Percentiles rank a stretch among this genome's conserved stretches.
Evolutionary conservation across 2,113 vertebrate genomes (phyloP).

Genomic region (Phrynosoma platyrhinos): DNA sequence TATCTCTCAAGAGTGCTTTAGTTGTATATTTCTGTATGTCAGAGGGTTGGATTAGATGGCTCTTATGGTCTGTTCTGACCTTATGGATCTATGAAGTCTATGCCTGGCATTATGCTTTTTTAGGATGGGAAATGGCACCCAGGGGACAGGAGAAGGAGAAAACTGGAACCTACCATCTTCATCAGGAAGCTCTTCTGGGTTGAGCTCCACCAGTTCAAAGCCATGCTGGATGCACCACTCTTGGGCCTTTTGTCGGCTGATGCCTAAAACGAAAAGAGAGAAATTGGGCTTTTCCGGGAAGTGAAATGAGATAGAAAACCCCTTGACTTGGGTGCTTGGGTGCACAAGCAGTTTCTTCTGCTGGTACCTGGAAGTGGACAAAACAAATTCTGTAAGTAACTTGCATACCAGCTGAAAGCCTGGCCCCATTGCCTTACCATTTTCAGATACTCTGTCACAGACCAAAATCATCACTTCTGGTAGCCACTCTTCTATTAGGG

Average conservation of each 20-base stretch:
- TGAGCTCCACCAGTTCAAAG: conserved; percentile 96
- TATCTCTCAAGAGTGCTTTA: background rate
- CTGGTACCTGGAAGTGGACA: background rate
- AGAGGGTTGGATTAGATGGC: too few species aligned
- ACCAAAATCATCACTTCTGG: conserved; percentile 96
- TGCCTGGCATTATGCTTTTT: too few species aligned
- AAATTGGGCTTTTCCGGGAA: background rate
- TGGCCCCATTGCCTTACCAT: conserved; percentile 76
- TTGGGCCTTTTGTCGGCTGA: conserved; percentile 91
- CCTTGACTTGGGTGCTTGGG: background rate
- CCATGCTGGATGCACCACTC: conserved; percentile 96
- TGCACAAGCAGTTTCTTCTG: background rate
- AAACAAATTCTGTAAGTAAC: background rate
- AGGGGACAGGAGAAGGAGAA: background rate
- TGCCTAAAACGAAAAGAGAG: conserved; percentile 75
- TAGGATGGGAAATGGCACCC: too few species aligned
- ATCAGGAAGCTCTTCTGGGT: conserved; percentile 92
- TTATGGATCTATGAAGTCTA: too few species aligned
- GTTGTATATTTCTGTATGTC: background rate
- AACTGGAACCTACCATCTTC: conserved; percentile 87
- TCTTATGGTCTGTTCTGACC: too few species aligned
- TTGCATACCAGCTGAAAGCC: background rate
- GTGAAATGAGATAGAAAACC: background rate
- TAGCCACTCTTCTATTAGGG: conserved; percentile 88
- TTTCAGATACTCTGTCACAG: conserved; percentile 90